A percentile compares a stretch with the other conserved stretches of the same genome.
These are phyloP conservation scores for Gouania willdenowi DNA, from an alignment of 2,797 vertebrate genomes.

Conservation along the genomic window DNA sequence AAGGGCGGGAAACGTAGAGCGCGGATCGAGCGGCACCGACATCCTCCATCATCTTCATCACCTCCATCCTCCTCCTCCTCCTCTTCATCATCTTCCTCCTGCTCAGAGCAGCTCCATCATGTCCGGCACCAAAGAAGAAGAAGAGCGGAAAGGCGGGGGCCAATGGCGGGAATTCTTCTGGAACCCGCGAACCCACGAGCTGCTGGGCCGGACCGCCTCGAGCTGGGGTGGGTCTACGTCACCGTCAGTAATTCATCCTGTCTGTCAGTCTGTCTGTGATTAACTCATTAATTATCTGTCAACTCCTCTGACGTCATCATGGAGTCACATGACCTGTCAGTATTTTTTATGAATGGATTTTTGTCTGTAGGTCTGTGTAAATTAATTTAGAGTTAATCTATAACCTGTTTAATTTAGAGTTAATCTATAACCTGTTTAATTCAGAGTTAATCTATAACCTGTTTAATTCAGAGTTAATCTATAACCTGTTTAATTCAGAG, in stretches of 20 bases:
- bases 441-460: no score
- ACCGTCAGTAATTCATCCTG: neutral
- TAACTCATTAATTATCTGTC: neutral
- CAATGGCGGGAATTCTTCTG: constrained; percentile 54
- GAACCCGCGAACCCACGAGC: constrained; percentile 63
- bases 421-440: no score
- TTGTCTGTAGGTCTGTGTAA: neutral
- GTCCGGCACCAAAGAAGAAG: constrained; percentile 50
- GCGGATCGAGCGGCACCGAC: no score
- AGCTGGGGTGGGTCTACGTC: constrained; percentile 57
- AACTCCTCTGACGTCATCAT: no score
- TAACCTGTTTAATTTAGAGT: no score
- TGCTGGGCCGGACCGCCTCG: constrained; percentile 55
- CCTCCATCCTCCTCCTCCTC: neutral
- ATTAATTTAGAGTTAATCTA: no score
- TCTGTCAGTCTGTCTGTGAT: neutral
- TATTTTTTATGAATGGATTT: no score
- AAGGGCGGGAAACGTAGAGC: no score
- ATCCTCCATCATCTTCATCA: constrained; percentile 21
- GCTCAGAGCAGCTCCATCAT: constrained; percentile 39
- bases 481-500: neutral
- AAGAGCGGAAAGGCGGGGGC: constrained; percentile 41
- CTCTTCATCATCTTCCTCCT: constrained; percentile 15
- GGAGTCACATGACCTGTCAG: no score
- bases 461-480: no score